Evolutionary conservation across 2,888 invertebrate species (phyloP).

Genomic region (Leptothorax acervorum): DNA sequence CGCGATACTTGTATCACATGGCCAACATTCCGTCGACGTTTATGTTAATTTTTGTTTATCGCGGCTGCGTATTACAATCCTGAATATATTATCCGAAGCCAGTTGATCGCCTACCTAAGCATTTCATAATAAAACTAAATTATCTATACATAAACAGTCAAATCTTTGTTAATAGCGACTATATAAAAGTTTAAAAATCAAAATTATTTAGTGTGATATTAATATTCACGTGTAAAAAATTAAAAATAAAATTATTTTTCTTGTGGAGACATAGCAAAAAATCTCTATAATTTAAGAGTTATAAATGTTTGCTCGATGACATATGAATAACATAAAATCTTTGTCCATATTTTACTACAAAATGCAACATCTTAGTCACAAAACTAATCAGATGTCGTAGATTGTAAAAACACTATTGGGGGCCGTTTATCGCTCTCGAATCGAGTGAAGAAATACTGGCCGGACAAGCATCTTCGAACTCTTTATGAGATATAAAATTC

Average conservation of each 20-base stretch:
- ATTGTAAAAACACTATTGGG: conserved; percentile 2
- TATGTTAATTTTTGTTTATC: conserved; percentile 28
- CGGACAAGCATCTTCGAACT: conserved; percentile 19
- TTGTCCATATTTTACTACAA: neutral
- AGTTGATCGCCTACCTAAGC: neutral
- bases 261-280: neutral
- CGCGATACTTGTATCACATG: neutral
- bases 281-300: neutral
- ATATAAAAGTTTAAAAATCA: neutral
- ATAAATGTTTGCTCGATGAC: neutral
- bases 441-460: neutral
- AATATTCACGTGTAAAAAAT: neutral
- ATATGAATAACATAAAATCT: neutral
- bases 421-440: conserved; percentile 39
- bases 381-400: neutral
- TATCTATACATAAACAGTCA: neutral
- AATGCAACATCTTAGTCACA: neutral
- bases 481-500: conserved; percentile 21
- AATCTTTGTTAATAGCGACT: neutral
- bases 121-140: conserved; percentile 1
- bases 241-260: conserved; percentile 1
- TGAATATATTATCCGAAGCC: conserved; percentile 1
- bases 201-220: neutral
- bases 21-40: conserved; percentile 9
- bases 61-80: neutral